Conservation (phyloP, 2,888 invertebrate genomes). For the Venusia cambrica region DNA sequence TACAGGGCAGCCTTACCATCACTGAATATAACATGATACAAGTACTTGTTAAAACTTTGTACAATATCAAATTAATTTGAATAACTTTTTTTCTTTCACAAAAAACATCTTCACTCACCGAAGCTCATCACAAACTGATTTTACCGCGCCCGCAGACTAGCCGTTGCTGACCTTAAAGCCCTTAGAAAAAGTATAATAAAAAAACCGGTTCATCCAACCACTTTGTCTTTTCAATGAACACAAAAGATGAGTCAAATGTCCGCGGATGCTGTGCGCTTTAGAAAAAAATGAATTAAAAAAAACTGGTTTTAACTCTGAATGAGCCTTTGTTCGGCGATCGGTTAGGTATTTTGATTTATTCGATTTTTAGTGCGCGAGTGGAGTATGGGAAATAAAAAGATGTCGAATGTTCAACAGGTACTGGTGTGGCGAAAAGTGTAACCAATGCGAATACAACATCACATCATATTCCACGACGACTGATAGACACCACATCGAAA, state of each 20-base stretch:
- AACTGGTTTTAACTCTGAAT: conserved; percentile 69
- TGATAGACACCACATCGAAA: no score
- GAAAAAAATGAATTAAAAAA: conserved; percentile 52
- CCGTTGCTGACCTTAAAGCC: conserved; percentile 73
- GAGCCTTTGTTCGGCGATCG: conserved; percentile 73
- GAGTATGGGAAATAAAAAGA: conserved; percentile 68
- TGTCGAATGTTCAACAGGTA: conserved; percentile 72
- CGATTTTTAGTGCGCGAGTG: conserved; percentile 70
- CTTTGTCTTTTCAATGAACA: conserved; percentile 64
- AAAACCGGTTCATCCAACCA: conserved; percentile 65
- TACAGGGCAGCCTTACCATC: no score
- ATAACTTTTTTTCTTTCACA: conserved; percentile 5
- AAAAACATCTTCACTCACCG: conserved; percentile 21
- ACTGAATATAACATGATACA: no score
- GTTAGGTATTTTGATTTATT: conserved; percentile 80
- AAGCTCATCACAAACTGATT: conserved; percentile 49
- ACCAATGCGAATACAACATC: no score
- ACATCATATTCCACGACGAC: no score
- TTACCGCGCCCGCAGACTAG: conserved; percentile 39
- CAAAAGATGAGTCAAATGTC: conserved; percentile 68
- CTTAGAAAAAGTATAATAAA: conserved; percentile 41
- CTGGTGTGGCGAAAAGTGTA: conserved; percentile 45
- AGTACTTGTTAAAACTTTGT: no score
- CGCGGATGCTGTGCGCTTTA: conserved; percentile 71
- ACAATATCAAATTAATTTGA: conserved; percentile 1